phyloP scores from a whole-genome alignment of 2,113 vertebrate genomes.

The Xenopus laevis region DNA sequence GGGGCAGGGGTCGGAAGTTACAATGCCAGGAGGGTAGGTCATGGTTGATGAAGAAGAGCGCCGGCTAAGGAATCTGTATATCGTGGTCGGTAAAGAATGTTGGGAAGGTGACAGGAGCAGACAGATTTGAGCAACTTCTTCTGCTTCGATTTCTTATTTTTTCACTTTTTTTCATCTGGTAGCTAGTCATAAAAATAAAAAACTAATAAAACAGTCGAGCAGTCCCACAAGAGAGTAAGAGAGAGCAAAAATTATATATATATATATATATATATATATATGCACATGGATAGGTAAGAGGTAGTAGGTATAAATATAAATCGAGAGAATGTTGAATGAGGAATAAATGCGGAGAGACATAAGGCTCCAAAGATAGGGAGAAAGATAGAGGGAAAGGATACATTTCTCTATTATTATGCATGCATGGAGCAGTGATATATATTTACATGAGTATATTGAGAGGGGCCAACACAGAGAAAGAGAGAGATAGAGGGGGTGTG shows the following conservation, averaged over 20 bases:
- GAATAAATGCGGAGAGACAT: slow-evolving; percentile 24
- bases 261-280: slow-evolving; percentile 28
- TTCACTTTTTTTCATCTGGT: slow-evolving; percentile 20
- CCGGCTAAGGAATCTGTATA: background rate
- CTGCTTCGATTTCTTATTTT: background rate
- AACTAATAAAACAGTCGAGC: slow-evolving; percentile 39
- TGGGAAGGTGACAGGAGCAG: background rate
- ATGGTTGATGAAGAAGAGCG: too few species aligned
- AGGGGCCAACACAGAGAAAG: background rate
- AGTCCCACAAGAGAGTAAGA: slow-evolving; percentile 29
- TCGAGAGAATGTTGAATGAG: slow-evolving; percentile 16
- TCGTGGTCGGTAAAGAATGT: slow-evolving; percentile 2
- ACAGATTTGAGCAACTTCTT: background rate
- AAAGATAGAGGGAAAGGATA: background rate
- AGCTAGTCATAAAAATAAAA: slow-evolving; percentile 36
- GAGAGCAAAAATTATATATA: slow-evolving; percentile 15
- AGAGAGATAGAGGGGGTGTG: background rate
- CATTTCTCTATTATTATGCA: slow-evolving; percentile 27
- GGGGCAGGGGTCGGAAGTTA: background rate
- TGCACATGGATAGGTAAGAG: background rate
- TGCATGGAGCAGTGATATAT: slow-evolving; percentile 24
- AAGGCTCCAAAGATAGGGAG: background rate
- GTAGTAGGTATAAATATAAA: slow-evolving; percentile 37
- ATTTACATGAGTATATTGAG: slow-evolving; percentile 29
- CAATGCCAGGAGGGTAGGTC: background rate